Evolutionary conservation across 2,113 vertebrate species (phyloP), one percentile per base, ranked within the genome.

Genomic region (Fregata magnificens): DNA sequence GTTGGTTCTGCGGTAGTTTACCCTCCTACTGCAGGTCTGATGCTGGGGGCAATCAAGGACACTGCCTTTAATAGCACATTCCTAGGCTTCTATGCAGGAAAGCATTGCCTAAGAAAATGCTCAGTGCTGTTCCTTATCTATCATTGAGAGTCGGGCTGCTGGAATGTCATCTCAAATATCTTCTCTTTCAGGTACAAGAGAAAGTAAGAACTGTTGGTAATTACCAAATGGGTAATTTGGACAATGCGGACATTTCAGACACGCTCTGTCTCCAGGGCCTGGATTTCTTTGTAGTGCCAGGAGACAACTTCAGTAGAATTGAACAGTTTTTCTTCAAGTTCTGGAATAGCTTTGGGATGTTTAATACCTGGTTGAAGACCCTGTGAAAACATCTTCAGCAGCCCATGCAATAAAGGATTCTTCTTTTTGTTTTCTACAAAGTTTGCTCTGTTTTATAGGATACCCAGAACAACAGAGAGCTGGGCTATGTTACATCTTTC

Each of bases 181-280:
- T 94, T 97, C 72, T 92, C 83, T 88, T 58, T 82, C 71, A 98
- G 98, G 89, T 98, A 98, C 71, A 98, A 98, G 94, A 98, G 98
- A 81, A 98, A 98, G 78, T 98, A 97, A 95, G 79, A 34, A 10
- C 19, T n/a, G 32, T 28, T 73, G 52, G n/a, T 13, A 40, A 8
- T 45, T 76, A 49, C 59, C 38, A 83, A 44, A 72, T 12, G 36
- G 53, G 38, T 56, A 32, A 42, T 16, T 3, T 55, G n/a, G 67
- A 55, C 62, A n/a, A 11, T 7, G 44, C 26, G 17, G 31, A 11
- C 8, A 7, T 18, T 38, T 47, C 72, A 94, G 32, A 65, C 2
- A 5, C 0, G 1, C 8, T 50, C 8, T 50, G 3, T 66, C 25
- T 59, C 50, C 32, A 22, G 7, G 5, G 10, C 31, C 28, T 81